Base-by-base conservation (phyloP, 1,140 invertebrate species). In the Catajapyx aquilonaris region DNA sequence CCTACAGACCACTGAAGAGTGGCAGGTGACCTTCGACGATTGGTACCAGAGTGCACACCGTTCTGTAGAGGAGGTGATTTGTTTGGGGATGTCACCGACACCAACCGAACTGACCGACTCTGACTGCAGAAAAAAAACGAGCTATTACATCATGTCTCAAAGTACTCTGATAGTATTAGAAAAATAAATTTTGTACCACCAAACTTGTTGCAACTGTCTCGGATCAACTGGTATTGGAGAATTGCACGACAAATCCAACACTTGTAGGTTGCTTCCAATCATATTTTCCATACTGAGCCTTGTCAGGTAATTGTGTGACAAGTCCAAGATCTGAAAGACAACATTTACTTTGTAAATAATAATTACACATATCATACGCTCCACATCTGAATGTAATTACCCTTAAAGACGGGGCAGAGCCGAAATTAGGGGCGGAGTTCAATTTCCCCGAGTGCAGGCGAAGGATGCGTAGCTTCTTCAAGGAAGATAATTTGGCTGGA, bases 161-260 rank as follows among this genome's bases (percentile, higher is more conserved):
- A n/a, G n/a, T n/a, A n/a, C n/a, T n/a, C n/a, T n/a, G n/a, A n/a
- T n/a, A n/a, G n/a, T n/a, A n/a, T n/a, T n/a, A n/a, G n/a, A n/a
- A n/a, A n/a, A n/a, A n/a, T n/a, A n/a, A 28, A 28, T 28, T 28
- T 7, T 28, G 23, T 28, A 7, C 13, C 23, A 28, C 23, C 23
- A 28, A 28, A 28, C 13, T 28, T 7, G 23, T 52, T 77, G 73
- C 45, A 81, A 77, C 52, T 81, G 78, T 38, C 74, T 66, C 4
- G 77, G 73, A 51, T 84, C 78, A 23, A 84, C 75, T 57, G 79
- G 75, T 5, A 83, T 54, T 46, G 78, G 70, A 15, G 70, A 62
- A 48, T 85, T 86, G 37, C 80, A 81, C 0, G 80, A 84, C 47
- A 86, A 68, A 49, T 86, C 81, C 23, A 86, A 56, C 52, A 81